phyloP scores from a whole-genome alignment of 2,113 vertebrate species.

The Haemorhous mexicanus region DNA sequence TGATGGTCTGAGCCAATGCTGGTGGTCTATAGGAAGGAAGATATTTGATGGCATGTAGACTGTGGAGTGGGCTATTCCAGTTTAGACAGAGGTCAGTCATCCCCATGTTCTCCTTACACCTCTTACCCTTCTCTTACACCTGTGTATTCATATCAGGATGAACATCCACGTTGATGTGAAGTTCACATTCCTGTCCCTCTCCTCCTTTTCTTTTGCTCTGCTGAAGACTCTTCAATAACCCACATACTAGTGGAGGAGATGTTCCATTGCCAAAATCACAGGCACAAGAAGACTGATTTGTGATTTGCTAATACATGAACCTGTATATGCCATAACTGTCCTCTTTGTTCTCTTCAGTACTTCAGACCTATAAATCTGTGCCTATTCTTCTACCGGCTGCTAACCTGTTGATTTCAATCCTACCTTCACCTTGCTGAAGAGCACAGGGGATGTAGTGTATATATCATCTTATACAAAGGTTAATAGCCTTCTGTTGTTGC shows the following conservation, averaged over 20 bases:
- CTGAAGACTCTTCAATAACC: neutral
- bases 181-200: neutral
- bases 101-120: neutral
- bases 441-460: neutral
- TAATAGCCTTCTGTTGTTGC: neutral
- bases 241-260: neutral
- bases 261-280: neutral
- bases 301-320: neutral
- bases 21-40: neutral
- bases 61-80: neutral
- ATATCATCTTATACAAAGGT: neutral
- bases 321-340: neutral
- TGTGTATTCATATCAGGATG: neutral
- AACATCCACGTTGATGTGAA: neutral
- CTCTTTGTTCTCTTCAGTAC: neutral
- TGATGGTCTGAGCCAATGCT: neutral
- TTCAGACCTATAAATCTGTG: neutral
- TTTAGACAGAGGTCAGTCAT: neutral
- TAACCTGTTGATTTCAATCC: neutral
- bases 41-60: neutral
- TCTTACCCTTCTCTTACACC: neutral
- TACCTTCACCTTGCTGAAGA: slow-evolving; percentile 2
- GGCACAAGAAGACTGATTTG: neutral
- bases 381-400: neutral
- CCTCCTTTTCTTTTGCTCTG: neutral